Evolutionary conservation across 2,113 vertebrate species (phyloP), one percentile per base, ranked within the genome.

Genomic region (Caranx ignobilis): DNA sequence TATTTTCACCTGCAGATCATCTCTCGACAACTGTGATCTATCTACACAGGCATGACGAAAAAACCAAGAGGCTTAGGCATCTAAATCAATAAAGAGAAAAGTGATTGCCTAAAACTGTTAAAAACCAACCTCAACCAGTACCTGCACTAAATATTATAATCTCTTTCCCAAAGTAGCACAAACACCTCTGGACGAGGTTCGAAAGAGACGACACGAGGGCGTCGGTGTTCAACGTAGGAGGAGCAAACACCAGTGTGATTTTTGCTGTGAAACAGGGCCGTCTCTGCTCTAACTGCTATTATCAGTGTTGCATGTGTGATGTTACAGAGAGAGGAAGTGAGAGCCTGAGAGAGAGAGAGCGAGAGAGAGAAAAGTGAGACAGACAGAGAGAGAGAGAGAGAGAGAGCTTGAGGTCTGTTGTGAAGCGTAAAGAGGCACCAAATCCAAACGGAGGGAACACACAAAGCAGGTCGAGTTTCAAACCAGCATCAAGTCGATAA

Each of bases 41-140:
- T 92, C 91, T 90, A 93, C 92, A 94, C 92, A 92, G 81, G 89
- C 88, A 91, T 88, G 86, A 87, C 81, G 26, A 26, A 86, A 79
- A 79, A 89, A 87, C 86, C 82, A 77, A 84, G 85, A 90, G 91
- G 85, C 63, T 90, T 92, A 93, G 93, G 93, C 92, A 93, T 94
- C 92, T 73, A 94, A 94, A 94, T 93, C 91, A 93, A 94, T 94
- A 92, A 94, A 93, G 87, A 93, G 81, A 72, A 87, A 87, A 86
- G 89, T 93, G 93, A 94, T 94, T 90, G 93, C 94, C 93, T 93
- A 88, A 89, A 92, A 84, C 86, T 85, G 85, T 84, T 88, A 81
- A 78, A 55, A 71, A 62, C 75, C 87, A 74, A 86, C 82, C 78
- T 84, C 66, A 76, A 76, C 73, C 68, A 75, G 87, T 75, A 85